These are phyloP conservation scores for Electrophaes corylata DNA, from an alignment of 2,888 invertebrate species.

Conservation along the genomic window DNA sequence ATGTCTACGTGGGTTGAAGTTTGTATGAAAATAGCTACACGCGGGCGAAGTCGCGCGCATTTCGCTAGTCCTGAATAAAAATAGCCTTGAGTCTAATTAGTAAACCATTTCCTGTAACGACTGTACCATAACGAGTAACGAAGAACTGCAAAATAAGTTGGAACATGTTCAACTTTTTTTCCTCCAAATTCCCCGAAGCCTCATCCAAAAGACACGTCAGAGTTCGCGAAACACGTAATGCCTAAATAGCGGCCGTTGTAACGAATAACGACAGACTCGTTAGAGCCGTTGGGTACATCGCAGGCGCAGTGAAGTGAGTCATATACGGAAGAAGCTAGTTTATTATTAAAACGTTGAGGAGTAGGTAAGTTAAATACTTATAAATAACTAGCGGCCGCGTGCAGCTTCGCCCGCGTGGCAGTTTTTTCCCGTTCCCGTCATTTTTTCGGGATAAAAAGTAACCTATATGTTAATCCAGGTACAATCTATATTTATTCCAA, in stretches of 20 bases:
- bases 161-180: slow-evolving; percentile 3
- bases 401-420: too few relatives aligned
- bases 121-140: background rate
- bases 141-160: background rate
- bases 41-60: too few relatives aligned
- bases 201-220: background rate
- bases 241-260: slow-evolving; percentile 15
- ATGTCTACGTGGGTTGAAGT: too few relatives aligned
- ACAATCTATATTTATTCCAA: too few relatives aligned
- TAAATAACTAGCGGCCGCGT: too few relatives aligned
- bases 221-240: slow-evolving; percentile 1
- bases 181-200: background rate
- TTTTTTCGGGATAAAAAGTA: too few relatives aligned
- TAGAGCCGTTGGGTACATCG: slow-evolving; percentile 7
- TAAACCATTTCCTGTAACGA: background rate
- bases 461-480: too few relatives aligned
- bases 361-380: too few relatives aligned
- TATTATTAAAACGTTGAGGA: background rate
- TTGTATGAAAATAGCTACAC: too few relatives aligned
- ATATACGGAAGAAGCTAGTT: background rate
- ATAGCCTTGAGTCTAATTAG: too few relatives aligned
- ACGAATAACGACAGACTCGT: slow-evolving; percentile 25
- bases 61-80: too few relatives aligned
- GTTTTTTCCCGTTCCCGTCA: too few relatives aligned
- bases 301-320: slow-evolving; percentile 8